Conservation (phyloP, 2,888 invertebrate species). For the Leucoptera coffeella region DNA sequence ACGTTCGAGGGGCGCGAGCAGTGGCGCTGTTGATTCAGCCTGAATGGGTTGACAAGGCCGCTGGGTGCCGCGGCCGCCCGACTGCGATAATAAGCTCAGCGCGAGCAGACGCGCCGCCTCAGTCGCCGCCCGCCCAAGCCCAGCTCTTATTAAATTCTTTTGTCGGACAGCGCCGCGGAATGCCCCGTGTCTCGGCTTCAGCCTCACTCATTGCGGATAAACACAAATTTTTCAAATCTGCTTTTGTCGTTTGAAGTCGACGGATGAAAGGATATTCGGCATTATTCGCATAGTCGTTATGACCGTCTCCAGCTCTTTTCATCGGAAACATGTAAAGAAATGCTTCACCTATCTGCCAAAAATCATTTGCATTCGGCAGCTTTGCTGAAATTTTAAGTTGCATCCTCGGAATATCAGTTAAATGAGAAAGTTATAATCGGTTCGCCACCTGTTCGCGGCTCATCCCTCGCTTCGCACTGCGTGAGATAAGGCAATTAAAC, state of each 20-base stretch:
- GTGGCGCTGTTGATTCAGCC: slow-evolving; percentile 23
- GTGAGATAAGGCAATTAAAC: slow-evolving; percentile 19
- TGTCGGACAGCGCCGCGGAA: slow-evolving; percentile 26
- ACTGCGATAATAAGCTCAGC: slow-evolving; percentile 43
- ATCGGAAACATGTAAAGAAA: too few species aligned
- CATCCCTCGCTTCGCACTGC: slow-evolving; percentile 12
- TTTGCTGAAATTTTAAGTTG: neutral
- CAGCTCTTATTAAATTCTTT: slow-evolving; percentile 46
- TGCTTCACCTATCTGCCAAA: too few species aligned
- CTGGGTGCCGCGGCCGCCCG: slow-evolving; percentile 12
- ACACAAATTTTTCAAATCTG: slow-evolving; percentile 23
- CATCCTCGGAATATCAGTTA: slow-evolving; percentile 10
- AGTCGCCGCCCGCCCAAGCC: slow-evolving; percentile 17
- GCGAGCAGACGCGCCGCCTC: slow-evolving; percentile 19
- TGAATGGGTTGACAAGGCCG: slow-evolving; percentile 15
- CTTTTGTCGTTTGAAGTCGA: slow-evolving; percentile 26
- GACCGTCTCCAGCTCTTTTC: too few species aligned
- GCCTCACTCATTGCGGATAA: slow-evolving; percentile 26
- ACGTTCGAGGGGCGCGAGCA: slow-evolving; percentile 40
- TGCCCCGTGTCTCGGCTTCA: slow-evolving; percentile 37
- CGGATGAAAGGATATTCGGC: slow-evolving; percentile 19
- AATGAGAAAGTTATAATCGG: slow-evolving; percentile 15
- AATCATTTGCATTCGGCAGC: too few species aligned
- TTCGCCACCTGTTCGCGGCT: slow-evolving; percentile 25
- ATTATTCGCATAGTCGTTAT: slow-evolving; percentile 22